Evolutionary conservation across 92 coral and sea anemone species (phyloP).

Genomic region (Plumapathes pennacea): DNA sequence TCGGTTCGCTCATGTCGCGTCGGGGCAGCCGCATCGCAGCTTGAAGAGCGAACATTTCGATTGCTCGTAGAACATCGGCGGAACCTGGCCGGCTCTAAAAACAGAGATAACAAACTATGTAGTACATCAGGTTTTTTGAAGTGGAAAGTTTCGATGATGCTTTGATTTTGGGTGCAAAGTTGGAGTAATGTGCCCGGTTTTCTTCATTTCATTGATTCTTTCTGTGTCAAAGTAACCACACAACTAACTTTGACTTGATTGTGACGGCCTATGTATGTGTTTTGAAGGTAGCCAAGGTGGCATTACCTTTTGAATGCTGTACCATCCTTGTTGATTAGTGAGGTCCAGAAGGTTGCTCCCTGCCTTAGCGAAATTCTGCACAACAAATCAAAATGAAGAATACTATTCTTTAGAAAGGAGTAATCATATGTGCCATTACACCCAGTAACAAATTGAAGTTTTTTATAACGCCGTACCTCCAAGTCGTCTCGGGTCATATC

Average conservation of each 20-base stretch:
- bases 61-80: constrained; percentile 85
- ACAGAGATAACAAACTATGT: background rate
- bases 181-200: too few relatives aligned
- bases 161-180: too few relatives aligned
- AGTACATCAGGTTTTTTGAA: too few relatives aligned
- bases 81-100: constrained; percentile 79
- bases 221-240: too few relatives aligned
- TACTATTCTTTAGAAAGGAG: background rate
- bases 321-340: constrained; percentile 96
- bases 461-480: constrained; percentile 41
- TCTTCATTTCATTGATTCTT: too few relatives aligned
- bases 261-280: too few relatives aligned
- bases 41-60: constrained; percentile 89
- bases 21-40: constrained; percentile 85
- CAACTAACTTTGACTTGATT: too few relatives aligned
- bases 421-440: too few relatives aligned
- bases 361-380: constrained; percentile 78
- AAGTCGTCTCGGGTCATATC: constrained; percentile 75
- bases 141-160: too few relatives aligned
- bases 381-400: background rate
- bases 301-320: constrained; percentile 81
- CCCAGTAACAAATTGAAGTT: background rate
- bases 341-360: constrained; percentile 90
- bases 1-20: constrained; percentile 65
- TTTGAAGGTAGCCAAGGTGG: too few relatives aligned